Conservation (phyloP, 2,113 vertebrate species). For the Corythornis vintsioides region DNA sequence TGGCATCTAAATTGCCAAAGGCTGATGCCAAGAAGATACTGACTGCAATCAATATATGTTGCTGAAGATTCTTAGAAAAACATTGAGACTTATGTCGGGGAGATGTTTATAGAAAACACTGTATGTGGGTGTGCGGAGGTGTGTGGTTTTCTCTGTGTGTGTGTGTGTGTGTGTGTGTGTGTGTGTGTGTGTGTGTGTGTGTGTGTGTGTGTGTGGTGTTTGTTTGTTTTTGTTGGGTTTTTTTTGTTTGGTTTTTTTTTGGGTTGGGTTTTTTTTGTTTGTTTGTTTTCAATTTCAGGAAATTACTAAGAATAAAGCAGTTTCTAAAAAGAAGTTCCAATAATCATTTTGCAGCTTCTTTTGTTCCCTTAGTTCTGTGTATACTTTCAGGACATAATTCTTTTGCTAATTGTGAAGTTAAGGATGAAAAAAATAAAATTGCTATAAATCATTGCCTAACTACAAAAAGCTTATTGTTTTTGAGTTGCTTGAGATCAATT, state of each 20-base stretch:
- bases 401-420: neutral
- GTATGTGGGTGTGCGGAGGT: neutral
- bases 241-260: too few relatives aligned
- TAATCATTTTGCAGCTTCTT: neutral
- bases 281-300: neutral
- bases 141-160: too few relatives aligned
- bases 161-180: too few relatives aligned
- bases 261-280: too few relatives aligned
- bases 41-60: neutral
- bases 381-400: neutral
- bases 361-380: neutral
- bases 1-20: neutral
- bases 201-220: too few relatives aligned
- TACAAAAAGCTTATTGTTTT: neutral
- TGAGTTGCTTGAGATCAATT: neutral
- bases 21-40: neutral
- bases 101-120: neutral
- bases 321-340: neutral
- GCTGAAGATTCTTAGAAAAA: neutral
- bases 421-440: neutral
- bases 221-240: too few relatives aligned
- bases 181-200: too few relatives aligned
- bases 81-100: neutral
- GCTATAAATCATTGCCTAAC: neutral
- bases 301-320: neutral